A percentile compares a stretch with the other conserved stretches of the same genome.
Evolutionary conservation across 2,888 invertebrate species (phyloP).

Genomic region (Eretmocerus hayati): DNA sequence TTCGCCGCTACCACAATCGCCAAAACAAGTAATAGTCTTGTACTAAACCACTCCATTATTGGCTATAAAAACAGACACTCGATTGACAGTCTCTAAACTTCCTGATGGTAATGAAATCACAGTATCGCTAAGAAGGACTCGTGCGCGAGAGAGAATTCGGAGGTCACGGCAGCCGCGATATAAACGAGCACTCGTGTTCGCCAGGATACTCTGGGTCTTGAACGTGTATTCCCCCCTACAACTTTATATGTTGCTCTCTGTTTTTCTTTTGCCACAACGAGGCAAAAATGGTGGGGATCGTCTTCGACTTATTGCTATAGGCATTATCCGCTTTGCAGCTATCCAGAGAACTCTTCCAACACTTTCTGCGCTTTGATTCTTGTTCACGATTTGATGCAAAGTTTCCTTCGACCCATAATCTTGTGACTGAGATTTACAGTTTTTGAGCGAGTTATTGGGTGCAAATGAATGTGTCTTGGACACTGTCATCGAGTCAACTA

Average conservation of each 20-base stretch:
- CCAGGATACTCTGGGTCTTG: constrained; percentile 7
- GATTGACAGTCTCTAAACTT: too few relatives aligned
- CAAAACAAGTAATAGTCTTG: constrained; percentile 8
- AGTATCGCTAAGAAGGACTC: too few relatives aligned
- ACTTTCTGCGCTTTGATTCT: too few relatives aligned
- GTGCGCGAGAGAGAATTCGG: constrained; percentile 2
- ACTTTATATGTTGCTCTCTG: constrained; percentile 16
- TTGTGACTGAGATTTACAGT: too few relatives aligned
- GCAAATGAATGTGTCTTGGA: too few relatives aligned
- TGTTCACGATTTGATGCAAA: too few relatives aligned
- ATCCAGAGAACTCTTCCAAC: not conserved
- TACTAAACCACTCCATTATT: constrained; percentile 5
- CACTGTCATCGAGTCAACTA: too few relatives aligned
- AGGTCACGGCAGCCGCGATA: not conserved
- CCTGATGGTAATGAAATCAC: too few relatives aligned
- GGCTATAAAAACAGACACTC: not conserved
- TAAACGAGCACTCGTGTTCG: constrained; percentile 4
- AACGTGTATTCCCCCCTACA: constrained; percentile 3
- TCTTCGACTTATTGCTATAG: constrained; percentile 8
- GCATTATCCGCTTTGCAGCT: constrained; percentile 2
- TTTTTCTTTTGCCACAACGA: constrained; percentile 12
- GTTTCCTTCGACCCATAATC: too few relatives aligned
- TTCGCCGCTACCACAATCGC: not conserved
- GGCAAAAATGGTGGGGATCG: constrained; percentile 14
- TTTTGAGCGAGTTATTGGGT: too few relatives aligned